Evolutionary conservation across 1,140 invertebrate species (phyloP).

Genomic region (Platyscapa corneri): DNA sequence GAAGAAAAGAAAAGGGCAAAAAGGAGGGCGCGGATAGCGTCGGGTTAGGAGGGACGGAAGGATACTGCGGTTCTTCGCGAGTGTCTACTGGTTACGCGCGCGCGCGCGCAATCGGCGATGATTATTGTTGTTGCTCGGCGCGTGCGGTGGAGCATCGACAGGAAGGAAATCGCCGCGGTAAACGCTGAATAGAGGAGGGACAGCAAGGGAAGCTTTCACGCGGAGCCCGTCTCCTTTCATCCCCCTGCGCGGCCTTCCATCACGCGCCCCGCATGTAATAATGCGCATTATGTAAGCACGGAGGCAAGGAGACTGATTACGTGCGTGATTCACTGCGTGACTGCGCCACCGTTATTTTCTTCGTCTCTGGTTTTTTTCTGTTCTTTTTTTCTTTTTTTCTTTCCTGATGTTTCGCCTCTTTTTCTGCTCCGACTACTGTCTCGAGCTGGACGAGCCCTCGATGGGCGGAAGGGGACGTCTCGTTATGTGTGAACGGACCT

Average conservation of each 20-base stretch:
- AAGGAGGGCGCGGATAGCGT: not conserved
- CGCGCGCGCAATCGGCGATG: not conserved
- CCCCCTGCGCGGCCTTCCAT: not conserved
- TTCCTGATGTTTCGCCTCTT: not conserved
- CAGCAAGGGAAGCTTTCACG: slow-evolving; percentile 10
- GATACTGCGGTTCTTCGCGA: slow-evolving; percentile 60
- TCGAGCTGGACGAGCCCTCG: not conserved
- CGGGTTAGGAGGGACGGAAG: slow-evolving; percentile 53
- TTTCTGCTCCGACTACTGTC: not conserved
- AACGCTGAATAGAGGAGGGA: slow-evolving; percentile 14
- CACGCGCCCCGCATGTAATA: slow-evolving; percentile 4
- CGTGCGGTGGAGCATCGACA: slow-evolving; percentile 2
- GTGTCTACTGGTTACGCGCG: slow-evolving; percentile 40
- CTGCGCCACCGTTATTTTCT: slow-evolving; percentile 24
- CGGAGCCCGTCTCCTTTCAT: not conserved
- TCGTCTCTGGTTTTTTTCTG: too few relatives aligned
- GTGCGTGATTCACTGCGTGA: slow-evolving; percentile 49
- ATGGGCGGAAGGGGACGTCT: slow-evolving; percentile 16
- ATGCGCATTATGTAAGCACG: slow-evolving; percentile 24
- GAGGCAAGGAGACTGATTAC: not conserved
- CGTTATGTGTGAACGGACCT: slow-evolving; percentile 44
- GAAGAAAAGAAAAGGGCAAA: not conserved
- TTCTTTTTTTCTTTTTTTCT: too few relatives aligned
- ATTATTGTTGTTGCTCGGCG: not conserved
- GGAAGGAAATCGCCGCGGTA: slow-evolving; percentile 48